Base-by-base conservation (phyloP, 1,140 invertebrate genomes). In the Asbolus verrucosus region DNA sequence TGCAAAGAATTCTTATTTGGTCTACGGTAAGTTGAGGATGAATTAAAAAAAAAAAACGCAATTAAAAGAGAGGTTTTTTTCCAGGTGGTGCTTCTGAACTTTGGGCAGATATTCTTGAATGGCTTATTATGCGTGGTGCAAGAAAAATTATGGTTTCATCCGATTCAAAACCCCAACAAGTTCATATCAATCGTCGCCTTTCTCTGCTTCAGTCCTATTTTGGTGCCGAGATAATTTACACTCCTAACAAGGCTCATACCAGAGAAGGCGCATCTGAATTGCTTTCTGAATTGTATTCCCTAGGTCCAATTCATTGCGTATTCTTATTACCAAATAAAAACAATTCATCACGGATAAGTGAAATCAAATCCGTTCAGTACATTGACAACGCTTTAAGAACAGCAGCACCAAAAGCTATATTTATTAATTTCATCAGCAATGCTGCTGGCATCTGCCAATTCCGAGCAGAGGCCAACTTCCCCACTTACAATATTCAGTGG, bases 61-160 rank as follows among this genome's bases (percentile, higher is more conserved):
- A 61, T 21, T 36, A 21, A 1, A 19, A n/a, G 19, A 66, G 15
- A 66, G 15, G 5, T 43, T 66, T 61, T 15, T 61, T 88, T 1
- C 81, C 84, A 21, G 88, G 95, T 65, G 95, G 95, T 65, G 83
- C 94, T 0, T 93, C 93, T 15, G 94, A 95, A 2, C 93, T 96
- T 78, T 95, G 94, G 61, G 83, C 96, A 1, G 94, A 98, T 79
- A 78, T 97, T 36, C 87, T 89, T 3, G 90, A 95, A 79, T 98
- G 95, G 94, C 82, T 97, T 59, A 86, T 94, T 6, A 79, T 91
- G 18, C 84, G 94, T 75, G 95, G 94, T 1, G 93, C 91, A 1
- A 88, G 84, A 68, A 92, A 90, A 77, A 77, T 98, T 0, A 83
- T 97, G 0, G 65, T 80, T 16, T 73, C 72, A 1, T 65, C 75